A percentile compares a stretch with the other conserved stretches of the same genome.
Evolutionary conservation across 2,888 invertebrate genomes (phyloP).

Genomic region (Apotomis capreana): DNA sequence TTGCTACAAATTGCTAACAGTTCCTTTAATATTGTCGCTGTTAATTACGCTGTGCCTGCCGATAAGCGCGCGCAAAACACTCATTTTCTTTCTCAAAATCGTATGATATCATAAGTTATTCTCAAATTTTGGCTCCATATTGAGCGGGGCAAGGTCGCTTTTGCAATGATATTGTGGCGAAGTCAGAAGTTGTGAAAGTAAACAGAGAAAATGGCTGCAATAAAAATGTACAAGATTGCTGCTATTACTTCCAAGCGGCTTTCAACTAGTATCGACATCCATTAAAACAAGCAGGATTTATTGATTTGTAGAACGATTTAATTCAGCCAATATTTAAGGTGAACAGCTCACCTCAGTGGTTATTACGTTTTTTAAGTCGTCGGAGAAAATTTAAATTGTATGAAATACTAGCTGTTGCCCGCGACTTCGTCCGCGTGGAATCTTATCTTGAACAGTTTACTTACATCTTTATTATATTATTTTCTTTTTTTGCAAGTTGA

Average conservation of each 20-base stretch:
- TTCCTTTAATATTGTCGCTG: constrained; percentile 24
- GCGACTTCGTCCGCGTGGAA: no score
- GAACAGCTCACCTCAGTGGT: background rate
- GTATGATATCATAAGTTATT: background rate
- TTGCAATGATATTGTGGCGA: background rate
- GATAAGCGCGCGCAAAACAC: constrained; percentile 25
- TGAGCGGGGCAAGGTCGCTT: background rate
- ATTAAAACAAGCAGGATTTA: constrained; percentile 17
- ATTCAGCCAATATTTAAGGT: background rate
- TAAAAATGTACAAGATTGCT: constrained; percentile 28
- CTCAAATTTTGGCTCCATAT: background rate
- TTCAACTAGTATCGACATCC: background rate
- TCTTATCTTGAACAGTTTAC: no score
- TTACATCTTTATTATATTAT: no score
- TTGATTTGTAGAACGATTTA: background rate
- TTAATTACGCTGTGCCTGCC: constrained; percentile 23
- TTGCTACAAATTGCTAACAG: constrained; percentile 23
- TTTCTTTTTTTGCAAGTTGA: no score
- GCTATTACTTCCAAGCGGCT: constrained; percentile 3
- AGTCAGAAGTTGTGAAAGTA: background rate
- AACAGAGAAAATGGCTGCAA: background rate
- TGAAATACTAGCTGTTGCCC: no score
- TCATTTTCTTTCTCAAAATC: background rate
- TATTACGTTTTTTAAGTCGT: no score
- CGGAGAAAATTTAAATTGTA: no score